These are phyloP conservation scores for Synaphobranchus kaupii DNA, from an alignment of 2,797 vertebrate genomes.

Conservation along the genomic window DNA sequence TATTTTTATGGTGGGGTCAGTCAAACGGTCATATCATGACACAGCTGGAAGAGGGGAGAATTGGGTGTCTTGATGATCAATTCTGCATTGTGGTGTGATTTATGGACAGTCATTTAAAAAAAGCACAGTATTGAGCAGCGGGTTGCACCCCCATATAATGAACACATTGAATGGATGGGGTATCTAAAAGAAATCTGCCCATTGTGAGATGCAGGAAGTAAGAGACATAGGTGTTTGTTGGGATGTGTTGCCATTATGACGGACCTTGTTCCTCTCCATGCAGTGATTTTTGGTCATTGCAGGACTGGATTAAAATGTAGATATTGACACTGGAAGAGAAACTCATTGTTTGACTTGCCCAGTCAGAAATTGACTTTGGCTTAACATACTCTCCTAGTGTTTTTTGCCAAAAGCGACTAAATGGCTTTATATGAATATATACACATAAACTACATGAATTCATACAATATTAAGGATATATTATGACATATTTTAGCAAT, in stretches of 20 bases:
- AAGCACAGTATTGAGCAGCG: constrained; percentile 60
- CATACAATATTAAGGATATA: background rate
- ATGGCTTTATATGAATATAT: too few species aligned
- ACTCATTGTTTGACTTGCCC: background rate
- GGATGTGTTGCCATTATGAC: background rate
- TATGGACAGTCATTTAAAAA: constrained; percentile 70
- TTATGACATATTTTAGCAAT: background rate
- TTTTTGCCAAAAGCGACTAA: background rate
- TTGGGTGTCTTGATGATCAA: constrained; percentile 74
- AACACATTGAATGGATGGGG: constrained; percentile 24
- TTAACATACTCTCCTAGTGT: background rate
- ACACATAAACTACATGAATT: background rate
- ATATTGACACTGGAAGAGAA: background rate
- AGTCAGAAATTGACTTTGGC: background rate
- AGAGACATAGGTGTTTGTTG: background rate
- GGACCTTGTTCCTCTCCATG: background rate
- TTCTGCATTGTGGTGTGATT: constrained; percentile 73
- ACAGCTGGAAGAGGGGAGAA: constrained; percentile 75
- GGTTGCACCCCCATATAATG: constrained; percentile 47
- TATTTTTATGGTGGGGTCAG: constrained; percentile 62
- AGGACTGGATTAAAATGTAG: background rate
- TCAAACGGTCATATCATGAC: constrained; percentile 77
- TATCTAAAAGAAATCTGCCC: constrained; percentile 10
- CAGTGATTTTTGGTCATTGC: background rate
- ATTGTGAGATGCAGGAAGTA: background rate